Conservation (phyloP, 2,113 vertebrate species). For the Andinoacara biseriatus region DNA sequence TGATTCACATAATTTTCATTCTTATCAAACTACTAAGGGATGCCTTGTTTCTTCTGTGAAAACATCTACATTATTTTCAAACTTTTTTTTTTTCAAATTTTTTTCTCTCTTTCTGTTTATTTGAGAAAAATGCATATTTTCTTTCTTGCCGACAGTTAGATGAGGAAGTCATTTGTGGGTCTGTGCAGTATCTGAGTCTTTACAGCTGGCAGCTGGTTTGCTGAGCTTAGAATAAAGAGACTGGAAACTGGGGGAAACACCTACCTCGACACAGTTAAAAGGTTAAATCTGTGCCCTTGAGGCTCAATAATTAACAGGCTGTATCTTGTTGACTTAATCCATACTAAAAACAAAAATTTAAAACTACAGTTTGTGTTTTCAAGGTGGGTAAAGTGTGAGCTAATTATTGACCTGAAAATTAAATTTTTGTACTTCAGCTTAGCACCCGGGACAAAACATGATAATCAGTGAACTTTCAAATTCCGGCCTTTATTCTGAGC, state of each 20-base stretch:
- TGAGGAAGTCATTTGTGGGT: slow-evolving; percentile 11
- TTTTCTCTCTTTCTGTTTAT: background rate
- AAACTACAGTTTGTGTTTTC: background rate
- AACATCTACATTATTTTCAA: background rate
- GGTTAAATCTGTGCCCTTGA: background rate
- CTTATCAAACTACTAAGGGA: slow-evolving; percentile 4
- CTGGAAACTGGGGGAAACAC: slow-evolving; percentile 8
- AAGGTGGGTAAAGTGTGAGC: background rate
- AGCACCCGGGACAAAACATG: background rate
- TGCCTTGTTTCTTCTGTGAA: background rate
- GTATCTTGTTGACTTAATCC: background rate
- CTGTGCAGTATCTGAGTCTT: background rate
- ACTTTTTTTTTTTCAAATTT: background rate
- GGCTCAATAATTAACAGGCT: background rate
- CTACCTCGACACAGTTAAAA: slow-evolving; percentile 3
- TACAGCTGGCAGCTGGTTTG: slow-evolving; percentile 18
- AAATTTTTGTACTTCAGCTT: background rate
- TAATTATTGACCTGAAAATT: background rate
- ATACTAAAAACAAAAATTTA: background rate
- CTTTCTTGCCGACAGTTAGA: background rate
- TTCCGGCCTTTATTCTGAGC: background rate
- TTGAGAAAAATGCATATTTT: background rate
- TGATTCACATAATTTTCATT: slow-evolving; percentile 4
- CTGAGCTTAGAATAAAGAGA: slow-evolving; percentile 4
- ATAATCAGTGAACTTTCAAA: background rate